Conservation (phyloP, 2,113 vertebrate species). For the Pangasianodon gigas region DNA sequence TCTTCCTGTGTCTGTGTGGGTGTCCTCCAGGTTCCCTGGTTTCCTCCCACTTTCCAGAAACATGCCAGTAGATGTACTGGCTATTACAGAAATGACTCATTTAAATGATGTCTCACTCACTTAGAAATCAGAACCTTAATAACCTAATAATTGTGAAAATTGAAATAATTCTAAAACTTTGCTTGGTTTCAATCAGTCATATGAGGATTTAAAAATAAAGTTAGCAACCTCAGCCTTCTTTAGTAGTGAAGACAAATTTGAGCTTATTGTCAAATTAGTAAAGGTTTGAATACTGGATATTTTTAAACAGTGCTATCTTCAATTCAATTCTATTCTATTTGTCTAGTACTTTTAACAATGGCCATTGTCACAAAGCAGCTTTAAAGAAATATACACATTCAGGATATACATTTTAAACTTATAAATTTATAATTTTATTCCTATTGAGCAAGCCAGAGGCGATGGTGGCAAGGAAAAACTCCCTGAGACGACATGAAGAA, state of each 20-base stretch:
- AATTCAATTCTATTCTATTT: too few relatives aligned
- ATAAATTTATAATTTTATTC: too few relatives aligned
- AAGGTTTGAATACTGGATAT: neutral
- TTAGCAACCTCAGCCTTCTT: neutral
- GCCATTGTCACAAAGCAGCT: too few relatives aligned
- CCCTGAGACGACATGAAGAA: too few relatives aligned
- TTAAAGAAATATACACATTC: too few relatives aligned
- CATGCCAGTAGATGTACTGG: neutral
- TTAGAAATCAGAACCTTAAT: neutral
- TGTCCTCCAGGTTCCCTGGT: neutral
- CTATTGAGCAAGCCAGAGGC: too few relatives aligned
- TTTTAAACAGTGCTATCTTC: neutral
- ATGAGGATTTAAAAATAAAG: neutral
- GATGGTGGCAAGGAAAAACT: too few relatives aligned
- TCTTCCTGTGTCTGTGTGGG: neutral
- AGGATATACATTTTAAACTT: too few relatives aligned
- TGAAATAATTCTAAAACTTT: neutral
- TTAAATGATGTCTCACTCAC: neutral
- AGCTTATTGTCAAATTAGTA: neutral
- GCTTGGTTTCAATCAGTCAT: neutral
- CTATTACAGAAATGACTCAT: neutral
- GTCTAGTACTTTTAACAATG: too few relatives aligned
- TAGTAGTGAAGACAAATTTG: neutral
- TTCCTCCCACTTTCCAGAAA: neutral
- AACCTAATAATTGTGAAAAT: neutral